phyloP scores from a whole-genome alignment of 2,888 invertebrate genomes.

The Hemicrepidius hirtus region DNA sequence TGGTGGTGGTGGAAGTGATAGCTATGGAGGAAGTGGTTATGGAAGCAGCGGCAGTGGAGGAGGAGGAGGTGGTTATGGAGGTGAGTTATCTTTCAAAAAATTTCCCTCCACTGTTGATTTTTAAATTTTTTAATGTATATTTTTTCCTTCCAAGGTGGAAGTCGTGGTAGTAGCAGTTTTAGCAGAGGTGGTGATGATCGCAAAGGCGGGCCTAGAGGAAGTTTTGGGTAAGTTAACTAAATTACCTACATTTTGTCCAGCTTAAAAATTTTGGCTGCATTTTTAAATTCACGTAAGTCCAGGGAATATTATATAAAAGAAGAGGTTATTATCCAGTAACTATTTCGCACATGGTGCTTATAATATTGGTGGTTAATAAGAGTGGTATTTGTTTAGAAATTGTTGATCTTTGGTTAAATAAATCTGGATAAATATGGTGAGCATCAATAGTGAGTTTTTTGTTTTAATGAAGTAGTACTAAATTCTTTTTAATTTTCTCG shows the following conservation, averaged over 20 bases:
- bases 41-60: slow-evolving; percentile 64
- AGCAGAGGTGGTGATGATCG: slow-evolving; percentile 71
- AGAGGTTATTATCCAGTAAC: too few relatives aligned
- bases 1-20: slow-evolving; percentile 43
- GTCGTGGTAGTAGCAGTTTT: slow-evolving; percentile 58
- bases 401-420: neutral
- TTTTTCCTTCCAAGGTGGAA: slow-evolving; percentile 51
- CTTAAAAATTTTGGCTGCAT: too few relatives aligned
- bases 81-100: slow-evolving; percentile 60
- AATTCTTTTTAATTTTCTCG: neutral
- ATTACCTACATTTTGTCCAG: too few relatives aligned
- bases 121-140: too few relatives aligned
- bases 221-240: slow-evolving; percentile 76
- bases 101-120: too few relatives aligned
- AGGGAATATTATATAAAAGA: too few relatives aligned
- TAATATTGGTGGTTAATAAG: too few relatives aligned
- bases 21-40: slow-evolving; percentile 57
- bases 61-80: slow-evolving; percentile 68
- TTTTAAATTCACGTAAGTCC: too few relatives aligned
- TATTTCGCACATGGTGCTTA: too few relatives aligned
- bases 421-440: slow-evolving; percentile 17
- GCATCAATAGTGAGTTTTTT: slow-evolving; percentile 1
- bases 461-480: neutral
- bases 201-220: slow-evolving; percentile 75
- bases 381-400: too few relatives aligned